Conservation (phyloP, 2,797 vertebrate genomes). For the Percopsis omiscomaycus region DNA sequence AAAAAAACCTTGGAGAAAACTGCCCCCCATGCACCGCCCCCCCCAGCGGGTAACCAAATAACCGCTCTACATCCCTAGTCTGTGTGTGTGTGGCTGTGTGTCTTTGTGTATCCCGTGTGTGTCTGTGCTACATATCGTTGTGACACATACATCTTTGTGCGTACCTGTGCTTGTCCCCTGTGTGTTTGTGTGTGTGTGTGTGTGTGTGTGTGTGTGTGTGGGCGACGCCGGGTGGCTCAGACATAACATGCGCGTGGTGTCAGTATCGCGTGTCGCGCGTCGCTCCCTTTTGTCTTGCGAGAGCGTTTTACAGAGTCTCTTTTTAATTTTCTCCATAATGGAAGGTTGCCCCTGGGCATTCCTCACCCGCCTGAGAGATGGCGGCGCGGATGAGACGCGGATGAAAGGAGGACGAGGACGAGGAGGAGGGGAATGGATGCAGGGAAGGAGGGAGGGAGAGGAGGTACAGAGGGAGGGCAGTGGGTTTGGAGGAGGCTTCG, state of each 20-base stretch:
- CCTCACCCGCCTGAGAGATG: slow-evolving; percentile 54
- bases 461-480: not conserved
- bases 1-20: no score
- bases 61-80: not conserved
- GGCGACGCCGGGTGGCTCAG: slow-evolving; percentile 20
- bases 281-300: slow-evolving; percentile 34
- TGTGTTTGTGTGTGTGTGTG: slow-evolving; percentile 11
- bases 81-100: not conserved
- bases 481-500: slow-evolving; percentile 9
- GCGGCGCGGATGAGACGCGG: slow-evolving; percentile 55
- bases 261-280: not conserved
- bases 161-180: not conserved
- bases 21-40: no score
- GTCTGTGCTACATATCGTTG: not conserved
- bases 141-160: not conserved
- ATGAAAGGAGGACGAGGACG: slow-evolving; percentile 40
- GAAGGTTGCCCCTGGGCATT: slow-evolving; percentile 71
- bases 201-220: slow-evolving; percentile 2
- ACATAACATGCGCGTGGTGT: not conserved
- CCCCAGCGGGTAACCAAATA: no score
- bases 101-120: not conserved
- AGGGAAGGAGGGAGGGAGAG: not conserved
- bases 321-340: slow-evolving; percentile 72
- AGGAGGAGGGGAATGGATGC: slow-evolving; percentile 23
- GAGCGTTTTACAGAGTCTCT: slow-evolving; percentile 61